A percentile compares a stretch with the other conserved stretches of the same genome.
Evolutionary conservation across 2,888 invertebrate genomes (phyloP).

Genomic region (Hydroisotoma schaefferi): DNA sequence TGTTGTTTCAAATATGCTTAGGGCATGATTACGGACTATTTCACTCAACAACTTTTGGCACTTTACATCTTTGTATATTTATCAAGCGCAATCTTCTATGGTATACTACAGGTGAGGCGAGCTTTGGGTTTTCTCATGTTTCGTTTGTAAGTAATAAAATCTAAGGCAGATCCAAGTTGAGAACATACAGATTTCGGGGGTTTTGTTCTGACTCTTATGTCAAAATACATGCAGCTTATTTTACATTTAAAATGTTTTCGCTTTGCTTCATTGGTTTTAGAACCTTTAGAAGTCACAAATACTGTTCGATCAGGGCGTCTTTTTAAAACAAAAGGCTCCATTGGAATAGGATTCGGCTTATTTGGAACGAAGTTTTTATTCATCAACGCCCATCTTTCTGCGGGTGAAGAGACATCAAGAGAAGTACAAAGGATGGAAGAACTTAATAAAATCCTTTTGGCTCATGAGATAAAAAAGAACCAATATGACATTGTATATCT

Average conservation of each 20-base stretch:
- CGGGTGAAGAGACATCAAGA: conserved; percentile 52
- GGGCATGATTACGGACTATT: conserved; percentile 89
- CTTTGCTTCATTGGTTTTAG: conserved; percentile 50
- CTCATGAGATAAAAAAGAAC: conserved; percentile 17
- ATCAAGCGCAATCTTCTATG: conserved; percentile 88
- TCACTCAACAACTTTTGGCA: conserved; percentile 80
- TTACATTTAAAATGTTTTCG: neutral
- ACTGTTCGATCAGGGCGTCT: conserved; percentile 85
- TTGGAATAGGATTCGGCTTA: conserved; percentile 84
- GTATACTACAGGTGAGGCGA: conserved; percentile 71
- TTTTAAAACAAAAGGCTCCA: conserved; percentile 84
- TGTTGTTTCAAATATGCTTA: conserved; percentile 83
- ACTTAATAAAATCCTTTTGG: conserved; percentile 35
- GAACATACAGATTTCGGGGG: neutral
- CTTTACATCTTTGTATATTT: conserved; percentile 82
- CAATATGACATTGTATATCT: conserved; percentile 9
- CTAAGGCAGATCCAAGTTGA: neutral
- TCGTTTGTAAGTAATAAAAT: neutral
- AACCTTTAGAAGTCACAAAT: conserved; percentile 80
- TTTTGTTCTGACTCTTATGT: too few relatives aligned
- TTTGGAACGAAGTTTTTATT: conserved; percentile 95
- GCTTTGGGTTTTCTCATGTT: neutral
- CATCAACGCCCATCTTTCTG: conserved; percentile 91
- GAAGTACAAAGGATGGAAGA: conserved; percentile 44
- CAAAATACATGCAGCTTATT: neutral